Base-by-base conservation (phyloP, 2,113 vertebrate species). In the Scytalopus superciliaris region DNA sequence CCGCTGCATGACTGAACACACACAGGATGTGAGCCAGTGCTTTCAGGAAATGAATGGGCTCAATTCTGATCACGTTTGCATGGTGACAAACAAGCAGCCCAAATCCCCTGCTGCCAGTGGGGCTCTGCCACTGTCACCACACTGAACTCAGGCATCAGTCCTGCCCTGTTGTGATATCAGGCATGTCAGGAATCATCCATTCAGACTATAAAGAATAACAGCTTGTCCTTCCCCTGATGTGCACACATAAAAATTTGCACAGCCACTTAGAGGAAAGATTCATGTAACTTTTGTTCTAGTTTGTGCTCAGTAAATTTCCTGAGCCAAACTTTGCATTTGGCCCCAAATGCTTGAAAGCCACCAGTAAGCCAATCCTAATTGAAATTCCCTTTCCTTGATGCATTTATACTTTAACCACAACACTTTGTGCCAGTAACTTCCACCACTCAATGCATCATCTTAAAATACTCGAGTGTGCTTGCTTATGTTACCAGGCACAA, bases 21-120 rank as follows among this genome's bases (percentile, higher is more conserved):
- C 7, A 53, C 64, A 93, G 93, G 90, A 62, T 83, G 84, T 78
- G 75, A 93, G 87, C 79, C 59, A 52, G 68, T 49, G 69, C 49
- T 21, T 78, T 82, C 90, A 93, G 93, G 90, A 88, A 85, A 73
- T 69, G 74, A 81, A 85, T 60, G 66, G 75, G 70, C 87, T 94
- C 35, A 21, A 52, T 83, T 82, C 93, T 83, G 70, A 31, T 78
- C 70, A 69, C 21, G 10, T 87, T 72, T 60, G 75, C 53, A 16
- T 17, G 1, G 27, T 44, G 56, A 79, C 82, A 86, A 66, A 75
- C 14, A 40, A 66, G 60, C 59, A 69, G 83, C 23, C 55, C 49
- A 15, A 73, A n/a, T 40, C 40, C 84, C 64, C 59, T 63, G 82
- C 69, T 90, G 78, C 53, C 78, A 35, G 47, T 19, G 44, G 56